phyloP scores from a whole-genome alignment of 1,140 invertebrate species.

The Pygmarrhopalites habei region DNA sequence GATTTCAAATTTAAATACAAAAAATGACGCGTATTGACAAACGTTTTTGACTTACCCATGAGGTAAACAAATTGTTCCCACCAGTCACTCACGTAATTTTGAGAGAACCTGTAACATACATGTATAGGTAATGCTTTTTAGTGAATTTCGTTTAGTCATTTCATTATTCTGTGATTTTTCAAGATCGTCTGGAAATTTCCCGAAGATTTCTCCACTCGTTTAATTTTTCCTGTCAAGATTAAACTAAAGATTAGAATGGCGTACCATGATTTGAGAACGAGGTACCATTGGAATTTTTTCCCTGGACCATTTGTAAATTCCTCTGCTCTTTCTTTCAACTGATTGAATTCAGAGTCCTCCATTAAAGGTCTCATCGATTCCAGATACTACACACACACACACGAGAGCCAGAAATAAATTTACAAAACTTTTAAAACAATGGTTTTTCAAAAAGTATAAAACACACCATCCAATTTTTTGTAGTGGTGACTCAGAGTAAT shows the following conservation, averaged over 20 bases:
- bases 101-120: slow-evolving; percentile 59
- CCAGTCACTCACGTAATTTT: slow-evolving; percentile 96
- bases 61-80: slow-evolving; percentile 84
- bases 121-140: no score
- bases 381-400: slow-evolving; percentile 79
- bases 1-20: slow-evolving; percentile 92
- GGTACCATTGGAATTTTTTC: slow-evolving; percentile 84
- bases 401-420: no score
- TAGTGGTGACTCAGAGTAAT: no score
- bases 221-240: neutral
- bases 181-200: no score
- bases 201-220: no score
- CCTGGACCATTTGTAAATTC: slow-evolving; percentile 89
- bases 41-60: no score
- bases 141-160: no score
- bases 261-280: slow-evolving; percentile 86
- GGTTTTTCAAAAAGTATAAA: no score
- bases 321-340: slow-evolving; percentile 72
- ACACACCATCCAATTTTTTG: no score
- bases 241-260: neutral
- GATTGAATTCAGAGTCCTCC: slow-evolving; percentile 71
- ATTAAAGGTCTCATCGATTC: slow-evolving; percentile 79
- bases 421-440: no score
- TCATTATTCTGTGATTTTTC: no score
- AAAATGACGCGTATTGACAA: no score